A percentile compares a stretch with the other conserved stretches of the same genome.
Evolutionary conservation across 2,113 vertebrate species (phyloP).

Genomic region (Chitala chitala): DNA sequence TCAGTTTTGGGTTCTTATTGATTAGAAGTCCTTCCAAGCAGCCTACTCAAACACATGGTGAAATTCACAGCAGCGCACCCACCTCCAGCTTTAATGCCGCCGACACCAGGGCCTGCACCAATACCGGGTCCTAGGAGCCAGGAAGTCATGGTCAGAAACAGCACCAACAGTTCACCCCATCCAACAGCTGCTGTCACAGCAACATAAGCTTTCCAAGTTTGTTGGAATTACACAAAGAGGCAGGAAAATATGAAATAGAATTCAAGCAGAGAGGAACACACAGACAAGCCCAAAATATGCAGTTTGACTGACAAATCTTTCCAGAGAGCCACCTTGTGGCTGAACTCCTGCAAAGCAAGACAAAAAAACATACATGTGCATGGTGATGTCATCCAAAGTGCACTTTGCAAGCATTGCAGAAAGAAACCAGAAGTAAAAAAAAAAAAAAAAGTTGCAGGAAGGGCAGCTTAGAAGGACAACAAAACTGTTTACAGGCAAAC

Average conservation of each 20-base stretch:
- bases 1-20: not conserved
- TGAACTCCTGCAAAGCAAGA: slow-evolving; percentile 12
- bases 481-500: too few species aligned
- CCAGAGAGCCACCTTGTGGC: not conserved
- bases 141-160: not conserved
- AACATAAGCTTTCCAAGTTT: not conserved
- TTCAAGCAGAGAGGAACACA: not conserved
- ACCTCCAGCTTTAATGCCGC: slow-evolving; percentile 10
- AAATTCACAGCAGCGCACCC: not conserved
- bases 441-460: too few species aligned
- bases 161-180: not conserved
- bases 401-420: not conserved
- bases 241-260: not conserved
- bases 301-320: not conserved
- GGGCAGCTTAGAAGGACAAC: too few species aligned
- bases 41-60: not conserved
- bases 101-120: not conserved
- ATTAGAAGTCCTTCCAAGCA: not conserved
- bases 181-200: too few species aligned
- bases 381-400: not conserved
- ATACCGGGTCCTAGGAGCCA: not conserved
- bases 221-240: not conserved
- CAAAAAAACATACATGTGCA: not conserved
- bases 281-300: not conserved
- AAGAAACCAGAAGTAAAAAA: too few species aligned